Evolutionary conservation across 1,140 invertebrate species (phyloP), one percentile per base, ranked within the genome.

Genomic region (Pomacea maculata): DNA sequence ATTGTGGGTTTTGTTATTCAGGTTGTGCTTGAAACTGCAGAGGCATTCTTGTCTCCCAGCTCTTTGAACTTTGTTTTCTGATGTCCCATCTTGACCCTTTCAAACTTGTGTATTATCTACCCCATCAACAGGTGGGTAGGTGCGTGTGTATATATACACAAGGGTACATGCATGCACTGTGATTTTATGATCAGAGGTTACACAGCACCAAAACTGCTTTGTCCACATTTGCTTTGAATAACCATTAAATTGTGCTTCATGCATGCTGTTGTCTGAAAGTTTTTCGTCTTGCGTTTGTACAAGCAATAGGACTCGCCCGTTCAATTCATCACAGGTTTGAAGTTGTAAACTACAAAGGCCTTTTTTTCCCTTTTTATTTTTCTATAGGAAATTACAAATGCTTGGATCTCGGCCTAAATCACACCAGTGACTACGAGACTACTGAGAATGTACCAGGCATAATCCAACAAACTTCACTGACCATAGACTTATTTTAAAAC

Each of bases 351-450:
- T 75, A 55, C 68, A 29, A 57, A 64, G 45, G 63, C 75, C 68
- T 78, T 78, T 70, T 78, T 73, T 52, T 73, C 71, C 12, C 19
- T 54, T 74, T n/a, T 74, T 74, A 52, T 70, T 78, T 78, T 71
- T 52, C 67, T 78, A 70, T 71, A 78, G 77, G 77, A 78, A 78
- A 78, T 78, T 78, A 78, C 67, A 78, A 78, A 78, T 67, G 25
- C 54, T 52, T 25, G 67, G 77, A 78, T 64, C 67, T 70, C 67
- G 12, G 21, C 10, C 21, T 25, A 70, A 70, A 70, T 25, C 67
- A 70, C 21, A 70, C 67, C 21, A 70, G 29, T 34, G 29, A 75
- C 17, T n/a, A 75, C 15, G 6, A 57, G 55, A 57, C 17, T 75
- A 75, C 73, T 55, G 73, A 55, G 54, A 75, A 55, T 75, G 57